phyloP scores from a whole-genome alignment of 2,888 invertebrate genomes.

The Macrosoma leucophasiata region DNA sequence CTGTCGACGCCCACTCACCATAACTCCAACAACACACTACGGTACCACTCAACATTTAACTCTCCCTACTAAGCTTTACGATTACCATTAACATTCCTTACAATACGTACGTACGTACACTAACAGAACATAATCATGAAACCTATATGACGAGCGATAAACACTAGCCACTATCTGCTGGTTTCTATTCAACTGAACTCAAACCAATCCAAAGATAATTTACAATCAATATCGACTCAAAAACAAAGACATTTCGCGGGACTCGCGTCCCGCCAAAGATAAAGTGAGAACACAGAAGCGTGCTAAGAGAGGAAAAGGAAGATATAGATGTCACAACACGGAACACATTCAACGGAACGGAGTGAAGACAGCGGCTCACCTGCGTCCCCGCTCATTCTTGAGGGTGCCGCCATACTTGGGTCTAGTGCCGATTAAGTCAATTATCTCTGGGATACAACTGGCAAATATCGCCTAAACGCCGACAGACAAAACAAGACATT shows the following conservation, averaged over 20 bases:
- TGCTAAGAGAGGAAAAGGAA: slow-evolving; percentile 76
- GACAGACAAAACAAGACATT: slow-evolving; percentile 79
- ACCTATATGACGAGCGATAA: slow-evolving; percentile 74
- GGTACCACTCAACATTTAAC: slow-evolving; percentile 73
- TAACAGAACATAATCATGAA: slow-evolving; percentile 73
- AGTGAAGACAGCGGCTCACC: slow-evolving; percentile 88
- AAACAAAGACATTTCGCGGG: slow-evolving; percentile 70
- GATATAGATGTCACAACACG: slow-evolving; percentile 74
- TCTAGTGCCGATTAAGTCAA: slow-evolving; percentile 99
- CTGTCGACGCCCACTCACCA: slow-evolving; percentile 60
- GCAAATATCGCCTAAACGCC: slow-evolving; percentile 99
- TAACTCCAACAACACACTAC: slow-evolving; percentile 70
- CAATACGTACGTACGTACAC: slow-evolving; percentile 60
- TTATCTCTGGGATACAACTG: slow-evolving; percentile 99
- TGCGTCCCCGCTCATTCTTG: slow-evolving; percentile 99
- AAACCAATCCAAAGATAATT: slow-evolving; percentile 68
- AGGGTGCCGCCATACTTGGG: slow-evolving; percentile 99
- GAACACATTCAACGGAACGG: slow-evolving; percentile 77
- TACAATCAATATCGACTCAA: slow-evolving; percentile 72
- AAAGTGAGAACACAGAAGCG: slow-evolving; percentile 77
- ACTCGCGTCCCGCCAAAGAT: slow-evolving; percentile 72
- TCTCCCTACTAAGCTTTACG: slow-evolving; percentile 71
- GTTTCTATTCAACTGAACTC: slow-evolving; percentile 72
- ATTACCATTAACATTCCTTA: slow-evolving; percentile 67
- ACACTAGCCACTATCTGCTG: slow-evolving; percentile 75